Percentiles rank a stretch among this genome's conserved stretches.
phyloP scores from a whole-genome alignment of 1,140 invertebrate genomes.

The Pseudomyrmex gracilis region DNA sequence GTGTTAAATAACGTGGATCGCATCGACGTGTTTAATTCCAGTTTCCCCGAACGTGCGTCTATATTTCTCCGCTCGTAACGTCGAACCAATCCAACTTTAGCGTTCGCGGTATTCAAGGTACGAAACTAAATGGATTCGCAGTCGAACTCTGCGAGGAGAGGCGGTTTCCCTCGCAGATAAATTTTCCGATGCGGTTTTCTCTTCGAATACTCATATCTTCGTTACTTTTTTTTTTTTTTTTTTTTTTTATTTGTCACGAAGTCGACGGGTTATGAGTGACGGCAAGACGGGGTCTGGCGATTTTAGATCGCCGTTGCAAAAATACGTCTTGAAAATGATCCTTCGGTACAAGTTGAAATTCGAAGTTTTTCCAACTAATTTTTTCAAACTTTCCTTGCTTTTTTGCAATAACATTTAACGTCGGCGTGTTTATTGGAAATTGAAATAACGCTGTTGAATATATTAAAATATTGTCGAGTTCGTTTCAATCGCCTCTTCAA shows the following conservation, averaged over 20 bases:
- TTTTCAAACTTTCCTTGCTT: neutral
- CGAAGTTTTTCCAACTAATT: neutral
- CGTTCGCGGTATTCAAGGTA: slow-evolving; percentile 60
- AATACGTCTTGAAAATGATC: slow-evolving; percentile 9
- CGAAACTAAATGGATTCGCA: slow-evolving; percentile 66
- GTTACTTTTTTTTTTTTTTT: too few species aligned
- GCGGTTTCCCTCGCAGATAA: slow-evolving; percentile 33
- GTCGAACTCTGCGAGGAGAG: slow-evolving; percentile 42
- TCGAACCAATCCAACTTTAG: slow-evolving; percentile 46
- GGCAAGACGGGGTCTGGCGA: neutral
- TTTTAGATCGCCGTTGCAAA: neutral
- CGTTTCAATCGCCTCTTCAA: neutral
- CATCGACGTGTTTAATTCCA: slow-evolving; percentile 55
- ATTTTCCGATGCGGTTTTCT: slow-evolving; percentile 43
- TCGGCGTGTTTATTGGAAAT: too few species aligned
- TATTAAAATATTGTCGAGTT: neutral
- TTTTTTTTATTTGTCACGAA: neutral
- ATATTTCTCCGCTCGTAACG: slow-evolving; percentile 49
- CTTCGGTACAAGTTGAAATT: neutral
- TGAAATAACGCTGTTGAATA: too few species aligned
- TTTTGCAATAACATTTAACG: neutral
- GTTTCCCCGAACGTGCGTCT: slow-evolving; percentile 48
- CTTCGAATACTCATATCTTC: neutral
- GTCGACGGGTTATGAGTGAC: slow-evolving; percentile 3
- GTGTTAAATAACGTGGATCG: slow-evolving; percentile 51